These are phyloP conservation scores for Psittacula echo DNA, from an alignment of 2,797 vertebrate genomes.

Conservation along the genomic window DNA sequence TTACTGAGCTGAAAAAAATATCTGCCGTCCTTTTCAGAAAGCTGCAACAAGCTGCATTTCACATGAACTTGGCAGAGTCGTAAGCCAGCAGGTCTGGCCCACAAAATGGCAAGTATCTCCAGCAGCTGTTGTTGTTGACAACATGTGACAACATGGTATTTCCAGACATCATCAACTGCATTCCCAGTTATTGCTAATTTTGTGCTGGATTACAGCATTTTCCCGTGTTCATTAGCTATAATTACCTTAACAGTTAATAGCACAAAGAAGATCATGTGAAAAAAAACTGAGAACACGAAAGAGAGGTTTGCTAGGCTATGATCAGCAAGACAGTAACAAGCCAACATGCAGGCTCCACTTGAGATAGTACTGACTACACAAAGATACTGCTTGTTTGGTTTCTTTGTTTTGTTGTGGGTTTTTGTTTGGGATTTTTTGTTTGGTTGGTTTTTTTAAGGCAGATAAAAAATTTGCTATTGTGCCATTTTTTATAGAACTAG, in stretches of 20 bases:
- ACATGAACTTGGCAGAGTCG: neutral
- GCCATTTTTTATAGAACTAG: neutral
- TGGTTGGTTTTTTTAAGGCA: neutral
- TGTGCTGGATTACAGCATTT: neutral
- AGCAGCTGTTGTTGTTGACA: conserved; percentile 15
- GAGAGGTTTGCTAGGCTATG: neutral
- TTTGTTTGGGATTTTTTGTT: neutral
- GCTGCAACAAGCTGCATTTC: neutral
- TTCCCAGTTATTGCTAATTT: neutral
- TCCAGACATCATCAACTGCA: neutral
- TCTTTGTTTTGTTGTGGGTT: neutral
- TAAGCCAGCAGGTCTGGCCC: neutral
- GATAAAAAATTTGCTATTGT: rapidly evolving
- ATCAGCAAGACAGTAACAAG: neutral
- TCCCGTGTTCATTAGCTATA: neutral
- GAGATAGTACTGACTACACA: neutral
- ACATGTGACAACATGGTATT: neutral
- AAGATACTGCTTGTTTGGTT: neutral
- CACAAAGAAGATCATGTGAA: neutral
- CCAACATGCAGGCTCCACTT: neutral
- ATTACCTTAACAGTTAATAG: neutral
- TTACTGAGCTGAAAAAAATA: neutral
- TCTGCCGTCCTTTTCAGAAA: neutral
- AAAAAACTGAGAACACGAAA: neutral
- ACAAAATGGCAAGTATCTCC: conserved; percentile 2